Base-by-base conservation (phyloP, 2,797 vertebrate genomes). In the Acanthurus leucopareius region DNA sequence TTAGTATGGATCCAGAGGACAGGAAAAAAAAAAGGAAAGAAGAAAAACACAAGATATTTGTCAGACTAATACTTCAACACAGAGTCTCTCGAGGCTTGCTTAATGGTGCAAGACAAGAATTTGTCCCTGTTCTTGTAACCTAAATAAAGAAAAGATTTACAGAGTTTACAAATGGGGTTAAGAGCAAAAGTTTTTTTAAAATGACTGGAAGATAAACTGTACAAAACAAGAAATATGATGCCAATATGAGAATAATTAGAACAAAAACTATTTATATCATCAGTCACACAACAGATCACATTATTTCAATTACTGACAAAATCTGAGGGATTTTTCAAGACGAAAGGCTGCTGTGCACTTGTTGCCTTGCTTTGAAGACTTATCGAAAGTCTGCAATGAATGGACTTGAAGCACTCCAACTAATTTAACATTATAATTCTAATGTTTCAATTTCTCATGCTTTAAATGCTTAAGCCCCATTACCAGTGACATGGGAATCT, bases 401-500 rank as follows among this genome's bases (percentile, higher is more conserved):
- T 10, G 45, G 40, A 78, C 62, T 58, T 65, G 25, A 72, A 52
- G 57, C 22, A 47, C 22, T 32, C 61, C 54, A 38, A 70, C 70
- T 20, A 28, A 75, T 59, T 79, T 49, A 44, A 76, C 38, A 72
- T 67, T 42, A 64, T 5, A 35, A 20, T 4, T 19, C 0, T 20
- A 62, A 38, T 60, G 80, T 82, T 77, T 32, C 60, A 51, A 72
- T 51, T 70, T n/a, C 2, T 70, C 16, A 49, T 35, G 60, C 42
- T 73, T 52, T 70, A 47, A 68, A 75, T 38, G 32, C 25, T 70
- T 66, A 72, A 84, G 13, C 53, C 49, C 28, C 0, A 3, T 63
- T 77, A 67, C 52, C 13, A 44, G 47, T 11, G 15, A 48, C 64
- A 38, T 20, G 56, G 59, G 48, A 68, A n/a, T 44, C 47, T 20